Percentiles rank a stretch among this genome's conserved stretches.
phyloP scores from a whole-genome alignment of 2,888 invertebrate genomes.

The Gandaritis pyraliata region DNA sequence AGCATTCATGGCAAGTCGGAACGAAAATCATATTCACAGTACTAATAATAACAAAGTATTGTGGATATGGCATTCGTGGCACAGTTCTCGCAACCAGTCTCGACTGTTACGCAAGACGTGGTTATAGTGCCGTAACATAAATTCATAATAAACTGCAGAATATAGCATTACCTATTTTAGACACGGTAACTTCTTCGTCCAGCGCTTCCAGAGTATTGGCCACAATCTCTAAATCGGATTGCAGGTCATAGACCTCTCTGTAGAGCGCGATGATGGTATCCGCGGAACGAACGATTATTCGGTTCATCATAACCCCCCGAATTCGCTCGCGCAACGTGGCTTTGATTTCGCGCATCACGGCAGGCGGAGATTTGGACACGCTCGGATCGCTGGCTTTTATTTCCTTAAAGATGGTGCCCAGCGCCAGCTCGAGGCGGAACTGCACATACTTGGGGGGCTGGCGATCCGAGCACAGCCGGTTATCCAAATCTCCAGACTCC shows the following conservation, averaged over 20 bases:
- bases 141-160: conserved; percentile 12
- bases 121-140: not conserved
- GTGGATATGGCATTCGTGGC: not conserved
- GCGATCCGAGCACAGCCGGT: conserved; percentile 48
- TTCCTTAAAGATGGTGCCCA: conserved; percentile 66
- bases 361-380: not conserved
- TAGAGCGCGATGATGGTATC: conserved; percentile 54
- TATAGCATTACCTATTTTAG: conserved; percentile 40
- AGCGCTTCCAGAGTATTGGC: conserved; percentile 43
- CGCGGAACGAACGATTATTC: conserved; percentile 50
- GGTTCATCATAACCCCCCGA: conserved; percentile 58
- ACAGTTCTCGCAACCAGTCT: not conserved
- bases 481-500: conserved; percentile 1
- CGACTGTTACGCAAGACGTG: not conserved
- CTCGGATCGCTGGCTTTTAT: conserved; percentile 33
- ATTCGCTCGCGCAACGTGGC: conserved; percentile 65
- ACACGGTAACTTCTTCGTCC: conserved; percentile 1
- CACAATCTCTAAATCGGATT: conserved; percentile 60
- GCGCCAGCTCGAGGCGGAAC: conserved; percentile 70
- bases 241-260: conserved; percentile 54
- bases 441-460: conserved; percentile 55
- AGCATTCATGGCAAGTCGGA: not conserved
- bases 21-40: conserved; percentile 2
- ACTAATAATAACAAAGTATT: not conserved
- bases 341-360: conserved; percentile 56